Evolutionary conservation across 2,888 invertebrate genomes (phyloP).

Genomic region (Ectropis crepuscularia): DNA sequence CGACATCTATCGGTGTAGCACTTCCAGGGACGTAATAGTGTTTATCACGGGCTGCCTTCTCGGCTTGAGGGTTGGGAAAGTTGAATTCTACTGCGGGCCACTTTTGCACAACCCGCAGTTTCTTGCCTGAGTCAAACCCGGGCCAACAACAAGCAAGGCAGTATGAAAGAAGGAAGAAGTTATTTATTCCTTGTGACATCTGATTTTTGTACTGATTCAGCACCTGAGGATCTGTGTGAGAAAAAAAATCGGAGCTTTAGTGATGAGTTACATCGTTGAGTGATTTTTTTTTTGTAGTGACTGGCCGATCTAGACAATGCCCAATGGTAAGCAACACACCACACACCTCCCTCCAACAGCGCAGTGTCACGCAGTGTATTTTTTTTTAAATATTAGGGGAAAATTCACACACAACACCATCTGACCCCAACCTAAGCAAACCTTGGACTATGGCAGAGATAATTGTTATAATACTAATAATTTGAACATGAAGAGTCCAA

Average conservation of each 20-base stretch:
- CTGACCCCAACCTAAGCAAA: too few relatives aligned
- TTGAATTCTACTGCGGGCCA: constrained; percentile 88
- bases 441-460: too few relatives aligned
- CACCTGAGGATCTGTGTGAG: constrained; percentile 63
- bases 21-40: constrained; percentile 84
- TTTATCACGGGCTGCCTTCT: constrained; percentile 58
- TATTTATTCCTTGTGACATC: constrained; percentile 74
- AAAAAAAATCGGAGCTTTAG: neutral
- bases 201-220: constrained; percentile 69
- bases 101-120: constrained; percentile 80
- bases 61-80: constrained; percentile 80
- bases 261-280: too few relatives aligned
- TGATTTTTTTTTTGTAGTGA: too few relatives aligned
- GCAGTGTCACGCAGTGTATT: too few relatives aligned
- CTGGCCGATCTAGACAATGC: too few relatives aligned
- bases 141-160: constrained; percentile 80
- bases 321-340: too few relatives aligned
- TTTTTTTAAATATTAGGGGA: too few relatives aligned
- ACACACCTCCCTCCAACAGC: too few relatives aligned
- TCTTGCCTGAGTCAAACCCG: constrained; percentile 61
- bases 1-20: constrained; percentile 88
- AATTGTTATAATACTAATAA: too few relatives aligned
- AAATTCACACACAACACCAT: too few relatives aligned
- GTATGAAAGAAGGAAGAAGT: constrained; percentile 74
- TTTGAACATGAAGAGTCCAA: too few relatives aligned